Evolutionary conservation across 2,113 vertebrate genomes (phyloP).

Genomic region (Brachyistius frenatus): DNA sequence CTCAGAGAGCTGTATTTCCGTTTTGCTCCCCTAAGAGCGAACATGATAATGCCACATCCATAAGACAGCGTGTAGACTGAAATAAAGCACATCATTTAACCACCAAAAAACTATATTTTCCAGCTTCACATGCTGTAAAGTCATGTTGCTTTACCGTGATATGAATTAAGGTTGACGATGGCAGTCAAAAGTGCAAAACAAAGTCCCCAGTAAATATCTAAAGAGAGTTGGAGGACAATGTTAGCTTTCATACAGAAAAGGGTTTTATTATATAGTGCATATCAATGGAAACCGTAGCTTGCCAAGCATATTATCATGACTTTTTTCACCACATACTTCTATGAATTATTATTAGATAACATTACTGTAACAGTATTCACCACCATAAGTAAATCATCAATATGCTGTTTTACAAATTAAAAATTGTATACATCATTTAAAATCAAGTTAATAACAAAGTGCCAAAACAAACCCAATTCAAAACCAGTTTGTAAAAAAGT

Average conservation of each 20-base stretch:
- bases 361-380: no score
- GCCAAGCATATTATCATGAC: no score
- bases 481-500: not conserved
- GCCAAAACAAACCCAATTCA: not conserved
- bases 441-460: no score
- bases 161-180: conserved; percentile 52
- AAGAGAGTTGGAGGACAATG: not conserved
- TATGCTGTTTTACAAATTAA: no score
- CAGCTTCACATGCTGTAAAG: not conserved
- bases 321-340: no score
- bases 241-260: not conserved
- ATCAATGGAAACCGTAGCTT: no score
- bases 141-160: conserved; percentile 64
- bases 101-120: not conserved
- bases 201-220: conserved; percentile 75
- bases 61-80: conserved; percentile 77
- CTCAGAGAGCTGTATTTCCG: conserved; percentile 72
- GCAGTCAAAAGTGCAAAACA: conserved; percentile 68
- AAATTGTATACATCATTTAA: no score
- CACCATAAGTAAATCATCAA: no score
- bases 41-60: conserved; percentile 73
- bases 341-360: no score
- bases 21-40: conserved; percentile 71
- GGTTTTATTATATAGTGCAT: no score
- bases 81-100: conserved; percentile 26